A percentile compares a stretch with the other conserved stretches of the same genome.
These are phyloP conservation scores for Apostichopus japonicus DNA, from an alignment of 35 echinoderm and acorn worm genomes.

Conservation along the genomic window DNA sequence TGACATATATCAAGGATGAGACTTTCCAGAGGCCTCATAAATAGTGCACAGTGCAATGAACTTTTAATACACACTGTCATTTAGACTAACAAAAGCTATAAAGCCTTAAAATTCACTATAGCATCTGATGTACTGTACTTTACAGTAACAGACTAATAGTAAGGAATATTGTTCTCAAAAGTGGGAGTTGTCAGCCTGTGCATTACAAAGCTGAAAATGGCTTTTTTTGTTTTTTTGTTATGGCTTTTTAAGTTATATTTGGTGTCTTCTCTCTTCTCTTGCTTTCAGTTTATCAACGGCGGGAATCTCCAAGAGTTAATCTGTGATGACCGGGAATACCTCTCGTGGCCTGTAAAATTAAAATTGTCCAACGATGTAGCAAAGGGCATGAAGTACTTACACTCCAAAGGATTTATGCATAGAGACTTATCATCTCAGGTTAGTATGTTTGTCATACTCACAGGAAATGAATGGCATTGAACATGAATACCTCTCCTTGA, in stretches of 20 bases:
- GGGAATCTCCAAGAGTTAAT: constrained; percentile 53
- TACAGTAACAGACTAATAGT: too few species aligned
- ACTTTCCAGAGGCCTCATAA: too few species aligned
- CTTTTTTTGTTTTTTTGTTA: not conserved
- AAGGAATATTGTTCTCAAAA: too few species aligned
- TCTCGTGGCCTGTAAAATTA: constrained; percentile 31
- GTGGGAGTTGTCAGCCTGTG: not conserved
- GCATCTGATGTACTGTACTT: too few species aligned
- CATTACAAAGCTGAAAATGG: not conserved
- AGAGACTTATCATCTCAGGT: constrained; percentile 67
- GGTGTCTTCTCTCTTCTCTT: not conserved
- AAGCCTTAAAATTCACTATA: too few species aligned
- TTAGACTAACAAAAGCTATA: too few species aligned
- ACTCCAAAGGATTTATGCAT: constrained; percentile 61
- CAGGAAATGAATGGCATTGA: not conserved
- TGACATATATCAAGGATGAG: too few species aligned
- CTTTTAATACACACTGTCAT: too few species aligned
- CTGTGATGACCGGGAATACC: constrained; percentile 19
- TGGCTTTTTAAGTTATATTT: not conserved
- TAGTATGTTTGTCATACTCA: constrained; percentile 10
- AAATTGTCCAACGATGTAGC: constrained; percentile 52
- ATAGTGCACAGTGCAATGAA: too few species aligned
- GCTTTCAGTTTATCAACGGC: constrained; percentile 44
- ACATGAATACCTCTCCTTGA: too few species aligned
- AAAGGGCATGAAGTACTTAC: constrained; percentile 67